Percentiles rank a stretch among this genome's conserved stretches.
Evolutionary conservation across 23 tunicate genomes (phyloP).

Genomic region (Clavelina lepadiformis): DNA sequence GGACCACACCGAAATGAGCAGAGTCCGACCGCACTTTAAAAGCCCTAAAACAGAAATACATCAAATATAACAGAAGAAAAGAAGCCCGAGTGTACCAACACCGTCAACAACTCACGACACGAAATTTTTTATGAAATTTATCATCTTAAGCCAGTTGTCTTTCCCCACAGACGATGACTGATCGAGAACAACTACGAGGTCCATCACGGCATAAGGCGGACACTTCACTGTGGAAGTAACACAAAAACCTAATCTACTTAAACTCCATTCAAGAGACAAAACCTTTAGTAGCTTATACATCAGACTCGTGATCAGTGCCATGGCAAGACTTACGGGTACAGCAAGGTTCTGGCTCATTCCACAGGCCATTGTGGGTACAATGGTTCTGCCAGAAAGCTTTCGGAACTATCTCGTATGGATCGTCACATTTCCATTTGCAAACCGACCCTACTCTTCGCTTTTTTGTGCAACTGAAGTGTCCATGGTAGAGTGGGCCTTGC

Average conservation of each 20-base stretch:
- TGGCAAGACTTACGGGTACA: constrained; percentile 18
- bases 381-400: background rate
- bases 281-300: background rate
- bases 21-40: constrained; percentile 13
- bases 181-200: constrained; percentile 33
- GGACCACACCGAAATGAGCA: constrained; percentile 6
- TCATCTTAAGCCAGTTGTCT: constrained; percentile 14
- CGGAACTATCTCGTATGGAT: constrained; percentile 3
- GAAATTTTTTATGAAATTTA: constrained; percentile 3
- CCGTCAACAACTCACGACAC: constrained; percentile 4
- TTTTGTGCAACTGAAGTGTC: constrained; percentile 3
- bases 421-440: constrained; percentile 5
- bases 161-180: constrained; percentile 26
- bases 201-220: constrained; percentile 32
- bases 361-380: background rate
- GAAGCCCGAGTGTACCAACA: background rate
- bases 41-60: constrained; percentile 5
- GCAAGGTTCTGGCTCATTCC: constrained; percentile 14
- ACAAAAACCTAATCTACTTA: background rate
- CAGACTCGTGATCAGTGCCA: too few relatives aligned
- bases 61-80: background rate
- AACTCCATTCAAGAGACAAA: background rate
- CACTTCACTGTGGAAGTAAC: constrained; percentile 14
- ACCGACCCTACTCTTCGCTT: background rate
- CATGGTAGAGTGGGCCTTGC: constrained; percentile 14